Evolutionary conservation across 2,797 vertebrate genomes (phyloP).

Genomic region (Phylloscopus collybita): DNA sequence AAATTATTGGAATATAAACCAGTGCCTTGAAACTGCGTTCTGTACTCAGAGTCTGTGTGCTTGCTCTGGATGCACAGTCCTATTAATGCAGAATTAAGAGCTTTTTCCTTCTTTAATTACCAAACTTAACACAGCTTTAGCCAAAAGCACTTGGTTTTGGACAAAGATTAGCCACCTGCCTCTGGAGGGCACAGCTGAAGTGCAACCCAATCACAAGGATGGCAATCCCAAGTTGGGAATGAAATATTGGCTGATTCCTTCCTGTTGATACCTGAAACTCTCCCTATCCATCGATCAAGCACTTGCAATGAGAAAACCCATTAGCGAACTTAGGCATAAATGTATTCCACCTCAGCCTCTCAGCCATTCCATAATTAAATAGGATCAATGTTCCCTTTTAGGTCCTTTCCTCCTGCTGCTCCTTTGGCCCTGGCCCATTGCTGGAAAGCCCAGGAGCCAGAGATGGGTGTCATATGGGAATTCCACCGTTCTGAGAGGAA

Average conservation of each 20-base stretch:
- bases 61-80: background rate
- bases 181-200: background rate
- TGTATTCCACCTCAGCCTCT: background rate
- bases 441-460: background rate
- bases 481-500: background rate
- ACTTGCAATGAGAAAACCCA: background rate
- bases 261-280: background rate
- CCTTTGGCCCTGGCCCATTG: background rate
- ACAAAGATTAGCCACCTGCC: background rate
- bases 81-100: background rate
- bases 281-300: accelerated
- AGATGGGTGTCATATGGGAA: accelerated
- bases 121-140: background rate
- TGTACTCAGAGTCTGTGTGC: background rate
- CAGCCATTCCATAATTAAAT: background rate
- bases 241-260: background rate
- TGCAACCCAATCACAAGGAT: background rate
- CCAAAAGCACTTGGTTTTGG: background rate
- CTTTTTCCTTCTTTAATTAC: background rate
- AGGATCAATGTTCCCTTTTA: background rate
- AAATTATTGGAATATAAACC: background rate
- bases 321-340: background rate
- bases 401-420: background rate
- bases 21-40: background rate
- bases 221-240: accelerated